A percentile compares a stretch with the other conserved stretches of the same genome.
phyloP scores from a whole-genome alignment of 2,113 vertebrate genomes.

The Bombycilla garrulus region DNA sequence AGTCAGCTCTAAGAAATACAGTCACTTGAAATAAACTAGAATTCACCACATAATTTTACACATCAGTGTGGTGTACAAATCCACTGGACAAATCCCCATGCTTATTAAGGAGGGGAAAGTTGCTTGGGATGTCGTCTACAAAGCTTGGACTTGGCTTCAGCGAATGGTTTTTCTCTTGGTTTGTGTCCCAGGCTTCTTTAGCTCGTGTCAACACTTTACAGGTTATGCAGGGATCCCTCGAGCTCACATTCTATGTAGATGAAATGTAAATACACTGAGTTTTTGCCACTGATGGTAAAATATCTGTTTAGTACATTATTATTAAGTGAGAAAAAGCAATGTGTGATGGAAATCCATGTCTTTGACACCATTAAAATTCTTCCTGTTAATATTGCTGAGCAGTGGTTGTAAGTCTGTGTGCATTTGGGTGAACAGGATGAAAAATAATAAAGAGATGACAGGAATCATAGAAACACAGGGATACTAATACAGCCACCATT shows the following conservation, averaged over 20 bases:
- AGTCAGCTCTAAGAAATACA: background rate
- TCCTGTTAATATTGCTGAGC: background rate
- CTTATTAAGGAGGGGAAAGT: background rate
- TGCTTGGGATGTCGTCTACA: background rate
- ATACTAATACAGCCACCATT: background rate
- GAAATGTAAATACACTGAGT: background rate
- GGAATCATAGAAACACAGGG: background rate
- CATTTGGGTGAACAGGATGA: background rate
- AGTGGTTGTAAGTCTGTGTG: background rate
- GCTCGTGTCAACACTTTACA: background rate
- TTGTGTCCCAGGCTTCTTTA: background rate
- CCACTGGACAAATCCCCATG: background rate
- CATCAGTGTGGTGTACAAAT: background rate
- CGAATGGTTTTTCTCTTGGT: background rate
- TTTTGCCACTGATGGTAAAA: background rate
- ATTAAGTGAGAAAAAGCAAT: background rate
- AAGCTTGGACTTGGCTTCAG: background rate
- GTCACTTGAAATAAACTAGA: background rate
- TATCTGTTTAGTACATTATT: background rate
- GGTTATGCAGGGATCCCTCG: background rate
- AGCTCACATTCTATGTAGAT: background rate
- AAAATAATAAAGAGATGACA: background rate
- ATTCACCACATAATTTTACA: background rate
- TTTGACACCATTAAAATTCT: background rate
- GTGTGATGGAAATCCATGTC: background rate